Base-by-base conservation (phyloP, 2,797 vertebrate genomes). In the Podargus strigoides region DNA sequence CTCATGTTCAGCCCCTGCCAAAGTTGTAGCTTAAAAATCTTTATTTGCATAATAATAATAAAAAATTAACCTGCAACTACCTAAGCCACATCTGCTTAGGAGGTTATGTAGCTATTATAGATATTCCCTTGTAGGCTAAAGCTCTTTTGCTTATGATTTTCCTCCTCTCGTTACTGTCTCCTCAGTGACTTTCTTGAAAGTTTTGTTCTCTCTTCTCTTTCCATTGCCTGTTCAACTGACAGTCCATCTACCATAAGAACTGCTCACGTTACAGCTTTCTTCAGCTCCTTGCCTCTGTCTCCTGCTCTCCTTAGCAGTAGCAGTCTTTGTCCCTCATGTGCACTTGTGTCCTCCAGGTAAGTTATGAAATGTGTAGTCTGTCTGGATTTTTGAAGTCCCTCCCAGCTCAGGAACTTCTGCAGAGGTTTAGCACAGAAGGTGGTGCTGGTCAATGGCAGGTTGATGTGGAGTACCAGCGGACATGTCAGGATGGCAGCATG, bases 401-500 rank as follows among this genome's bases (percentile, higher is more conserved):
- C 24, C 15, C 28, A 44, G 10, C 32, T 77, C 47, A 37, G 47
- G 66, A 46, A 53, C 10, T 42, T 75, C 44, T n/a, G 59, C 26
- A 55, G 47, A 17, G 26, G 19, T 44, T 67, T 58, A 50, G 16
- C n/a, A 12, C 34, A 49, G 64, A 20, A 62, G 34, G 8, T 74
- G 64, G 16, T 80, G 28, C 26, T 27, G 27, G 30, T 30, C 7
- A 20, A 0, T 53, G 46, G 3, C 19, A 76, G 44, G 24, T 5
- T 1, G 1, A 12, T 53, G 34, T 5, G 3, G 32, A 56, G 23
- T 34, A 59, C 16, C 42, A 23, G 4, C 1, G 11, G 42, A 15
- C 34, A 37, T 0, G 0, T 37, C 21, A 42, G 68, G 62, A 34
- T 44, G 62, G 24, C 15, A 14, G 17, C 0, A 0, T 77, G 49